Evolutionary conservation across 2,113 vertebrate species (phyloP).

Genomic region (Nymphicus hollandicus): DNA sequence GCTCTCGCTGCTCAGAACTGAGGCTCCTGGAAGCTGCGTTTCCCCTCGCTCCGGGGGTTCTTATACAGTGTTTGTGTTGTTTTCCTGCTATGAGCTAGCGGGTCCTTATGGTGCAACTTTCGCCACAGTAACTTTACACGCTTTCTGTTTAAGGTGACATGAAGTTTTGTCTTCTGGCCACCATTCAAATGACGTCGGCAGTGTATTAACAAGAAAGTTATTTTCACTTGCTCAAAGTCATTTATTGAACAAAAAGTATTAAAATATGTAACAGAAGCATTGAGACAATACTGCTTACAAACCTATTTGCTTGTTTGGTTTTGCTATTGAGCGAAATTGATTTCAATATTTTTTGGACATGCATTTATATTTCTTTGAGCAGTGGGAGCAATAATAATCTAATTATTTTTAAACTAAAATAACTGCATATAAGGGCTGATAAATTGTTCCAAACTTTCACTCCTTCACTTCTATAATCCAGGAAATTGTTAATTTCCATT

Average conservation of each 20-base stretch:
- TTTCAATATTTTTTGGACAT: background rate
- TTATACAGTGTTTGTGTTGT: background rate
- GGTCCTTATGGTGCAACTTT: background rate
- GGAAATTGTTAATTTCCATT: background rate
- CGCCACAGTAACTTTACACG: background rate
- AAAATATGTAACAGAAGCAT: background rate
- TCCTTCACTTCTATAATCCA: background rate
- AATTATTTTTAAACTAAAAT: background rate
- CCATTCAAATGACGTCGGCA: background rate
- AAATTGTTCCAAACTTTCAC: background rate
- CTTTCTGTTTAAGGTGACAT: background rate
- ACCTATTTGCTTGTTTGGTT: background rate
- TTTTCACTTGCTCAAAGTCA: background rate
- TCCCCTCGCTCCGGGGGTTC: background rate
- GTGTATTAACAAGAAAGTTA: background rate
- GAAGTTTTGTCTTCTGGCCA: background rate
- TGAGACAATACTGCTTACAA: background rate
- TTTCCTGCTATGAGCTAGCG: background rate
- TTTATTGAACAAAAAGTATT: background rate
- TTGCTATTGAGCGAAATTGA: slow-evolving; percentile 32
- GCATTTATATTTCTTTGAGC: slow-evolving; percentile 31
- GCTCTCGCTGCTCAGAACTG: too few relatives aligned
- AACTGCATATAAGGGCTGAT: background rate
- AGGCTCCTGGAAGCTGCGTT: too few relatives aligned
- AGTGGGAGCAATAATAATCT: background rate